Conservation (phyloP, 2,888 invertebrate genomes). For the Cylloceria caligata region DNA sequence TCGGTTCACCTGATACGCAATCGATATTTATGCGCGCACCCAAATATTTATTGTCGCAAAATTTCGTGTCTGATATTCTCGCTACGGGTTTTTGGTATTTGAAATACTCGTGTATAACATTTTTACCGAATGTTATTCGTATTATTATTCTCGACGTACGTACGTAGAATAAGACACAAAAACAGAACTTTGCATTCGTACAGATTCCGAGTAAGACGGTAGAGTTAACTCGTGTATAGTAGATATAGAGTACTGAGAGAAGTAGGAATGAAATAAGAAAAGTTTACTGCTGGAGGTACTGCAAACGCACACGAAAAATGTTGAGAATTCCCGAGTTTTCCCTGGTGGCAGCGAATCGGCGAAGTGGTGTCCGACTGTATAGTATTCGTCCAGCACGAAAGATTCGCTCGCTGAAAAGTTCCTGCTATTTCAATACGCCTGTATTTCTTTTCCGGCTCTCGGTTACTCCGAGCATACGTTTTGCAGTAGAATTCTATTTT, state of each 20-base stretch:
- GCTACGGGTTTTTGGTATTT: neutral
- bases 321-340: slow-evolving; percentile 61
- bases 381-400: slow-evolving; percentile 45
- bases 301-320: slow-evolving; percentile 61
- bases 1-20: slow-evolving; percentile 43
- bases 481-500: slow-evolving; percentile 28
- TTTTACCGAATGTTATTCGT: slow-evolving; percentile 36
- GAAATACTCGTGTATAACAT: neutral
- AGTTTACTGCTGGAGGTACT: slow-evolving; percentile 49
- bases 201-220: slow-evolving; percentile 40
- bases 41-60: neutral
- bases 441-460: slow-evolving; percentile 54
- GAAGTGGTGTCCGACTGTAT: slow-evolving; percentile 50
- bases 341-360: slow-evolving; percentile 40
- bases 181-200: slow-evolving; percentile 39
- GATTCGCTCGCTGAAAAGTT: slow-evolving; percentile 61
- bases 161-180: neutral
- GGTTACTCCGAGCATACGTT: slow-evolving; percentile 63
- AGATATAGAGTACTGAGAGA: neutral
- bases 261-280: slow-evolving; percentile 64
- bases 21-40: slow-evolving; percentile 46
- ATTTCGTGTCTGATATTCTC: slow-evolving; percentile 30
- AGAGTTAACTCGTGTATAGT: slow-evolving; percentile 55
- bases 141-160: slow-evolving; percentile 2
- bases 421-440: slow-evolving; percentile 64